Evolutionary conservation across 2,888 invertebrate genomes (phyloP).

Genomic region (Ferrisia virgata): DNA sequence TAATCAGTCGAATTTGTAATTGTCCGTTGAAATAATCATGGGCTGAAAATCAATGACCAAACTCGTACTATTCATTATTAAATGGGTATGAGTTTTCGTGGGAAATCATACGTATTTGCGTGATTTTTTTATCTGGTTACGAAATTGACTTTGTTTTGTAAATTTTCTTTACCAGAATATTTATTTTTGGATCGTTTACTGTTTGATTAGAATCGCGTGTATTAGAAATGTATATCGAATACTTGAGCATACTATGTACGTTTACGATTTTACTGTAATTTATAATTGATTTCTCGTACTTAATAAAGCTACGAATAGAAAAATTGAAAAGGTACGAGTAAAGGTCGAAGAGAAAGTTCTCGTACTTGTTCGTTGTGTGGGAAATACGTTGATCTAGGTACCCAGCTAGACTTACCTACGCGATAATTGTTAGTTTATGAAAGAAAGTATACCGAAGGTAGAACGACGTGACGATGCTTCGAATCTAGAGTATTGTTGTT

Average conservation of each 20-base stretch:
- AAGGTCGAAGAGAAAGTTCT: neutral
- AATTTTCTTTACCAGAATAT: too few relatives aligned
- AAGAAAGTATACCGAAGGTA: neutral
- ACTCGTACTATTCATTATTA: too few relatives aligned
- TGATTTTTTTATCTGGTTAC: too few relatives aligned
- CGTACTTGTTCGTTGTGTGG: neutral
- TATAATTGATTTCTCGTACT: neutral
- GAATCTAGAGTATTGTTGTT: neutral
- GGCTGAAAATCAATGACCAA: too few relatives aligned
- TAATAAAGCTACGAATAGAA: neutral
- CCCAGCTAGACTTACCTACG: neutral
- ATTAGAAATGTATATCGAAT: too few relatives aligned
- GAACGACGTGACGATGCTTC: neutral
- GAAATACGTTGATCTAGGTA: neutral
- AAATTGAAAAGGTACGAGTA: neutral
- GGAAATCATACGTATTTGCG: too few relatives aligned
- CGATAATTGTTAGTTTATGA: neutral
- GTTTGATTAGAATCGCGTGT: too few relatives aligned
- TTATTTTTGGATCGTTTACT: too few relatives aligned
- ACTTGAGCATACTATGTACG: neutral
- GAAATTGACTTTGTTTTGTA: too few relatives aligned
- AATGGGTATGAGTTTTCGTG: too few relatives aligned
- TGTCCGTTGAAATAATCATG: too few relatives aligned
- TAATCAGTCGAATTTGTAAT: too few relatives aligned
- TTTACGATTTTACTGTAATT: neutral